phyloP scores from a whole-genome alignment of 2,888 invertebrate species.

The Podabrus alpinus region DNA sequence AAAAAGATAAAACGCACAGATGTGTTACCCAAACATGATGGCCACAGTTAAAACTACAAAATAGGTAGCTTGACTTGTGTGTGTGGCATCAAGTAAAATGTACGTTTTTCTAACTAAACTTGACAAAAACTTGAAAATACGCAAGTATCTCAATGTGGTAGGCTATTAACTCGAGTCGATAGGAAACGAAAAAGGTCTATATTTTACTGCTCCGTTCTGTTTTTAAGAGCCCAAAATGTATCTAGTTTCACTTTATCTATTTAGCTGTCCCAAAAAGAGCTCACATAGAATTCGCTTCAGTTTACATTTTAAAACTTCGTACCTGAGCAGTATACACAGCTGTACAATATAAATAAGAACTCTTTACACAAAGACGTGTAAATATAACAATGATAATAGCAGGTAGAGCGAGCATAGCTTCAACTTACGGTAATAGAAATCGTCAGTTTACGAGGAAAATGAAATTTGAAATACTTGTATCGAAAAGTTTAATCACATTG shows the following conservation, averaged over 20 bases:
- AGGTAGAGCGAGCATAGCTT: neutral
- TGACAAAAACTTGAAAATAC: neutral
- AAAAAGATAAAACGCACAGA: constrained; percentile 25
- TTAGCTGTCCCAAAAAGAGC: constrained; percentile 9
- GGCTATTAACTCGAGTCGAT: neutral
- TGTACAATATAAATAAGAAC: constrained; percentile 11
- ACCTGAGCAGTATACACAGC: constrained; percentile 23
- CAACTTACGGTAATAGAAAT: neutral
- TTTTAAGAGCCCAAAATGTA: constrained; percentile 16
- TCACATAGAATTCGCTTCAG: constrained; percentile 16
- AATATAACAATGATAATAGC: constrained; percentile 6
- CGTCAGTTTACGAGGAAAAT: neutral
- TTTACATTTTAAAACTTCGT: constrained; percentile 11
- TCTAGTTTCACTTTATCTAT: constrained; percentile 24
- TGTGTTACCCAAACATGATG: constrained; percentile 19
- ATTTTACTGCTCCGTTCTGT: constrained; percentile 13
- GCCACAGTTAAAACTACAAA: neutral
- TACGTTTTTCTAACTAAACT: neutral
- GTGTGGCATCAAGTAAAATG: neutral
- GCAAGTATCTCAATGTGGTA: neutral
- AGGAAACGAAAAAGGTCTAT: neutral
- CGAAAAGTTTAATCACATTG: neutral
- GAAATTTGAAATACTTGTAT: neutral
- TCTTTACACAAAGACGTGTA: constrained; percentile 8
- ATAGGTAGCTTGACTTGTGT: neutral